Base-by-base conservation (phyloP, 2,113 vertebrate genomes). In the Cyprinodon variegatus region DNA sequence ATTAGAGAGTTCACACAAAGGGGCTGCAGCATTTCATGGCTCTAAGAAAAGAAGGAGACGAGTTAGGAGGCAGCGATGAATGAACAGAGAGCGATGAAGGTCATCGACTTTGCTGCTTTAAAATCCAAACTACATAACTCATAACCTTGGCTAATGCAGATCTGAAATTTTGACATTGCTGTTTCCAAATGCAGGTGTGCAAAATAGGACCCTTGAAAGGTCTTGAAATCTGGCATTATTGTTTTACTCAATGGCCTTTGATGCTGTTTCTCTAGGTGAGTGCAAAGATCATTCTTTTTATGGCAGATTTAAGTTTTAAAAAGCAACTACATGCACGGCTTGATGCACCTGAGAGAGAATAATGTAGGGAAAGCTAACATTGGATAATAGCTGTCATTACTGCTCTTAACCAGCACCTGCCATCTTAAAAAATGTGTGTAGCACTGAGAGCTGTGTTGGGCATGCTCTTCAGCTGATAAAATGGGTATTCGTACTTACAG, bases 1-100 rank as follows among this genome's bases (percentile, higher is more conserved):
- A 95, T 95, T 94, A 94, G 83, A 88, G 74, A 80, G 89, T 90
- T 89, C 86, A 82, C 86, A 92, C 84, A 88, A 91, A 93, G 89
- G 84, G 68, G 80, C 79, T 83, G 71, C 83, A 86, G 86, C 84
- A 82, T 83, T 84, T 86, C 70, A 36, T 22, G 74, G 73, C 82
- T 74, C 53, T 77, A 67, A 77, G 79, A 88, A 83, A 60, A 82
- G 61, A 84, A 40, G 45, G 60, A 82, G 63, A 68, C 64, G 41
- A 43, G 37, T 37, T 48, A 39, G 63, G 68, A 67, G 45, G 78
- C 36, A 64, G 53, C 60, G 66, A 75, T 77, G 73, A 85, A 86
- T 68, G 80, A 76, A 83, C 61, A 66, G 78, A 70, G 68, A 74
- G 66, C 39, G 80, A 90, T 87, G 86, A 91, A 93, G 91, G 92